Base-by-base conservation (phyloP, 2,888 invertebrate species). In the Drosophila stalkeri region DNA sequence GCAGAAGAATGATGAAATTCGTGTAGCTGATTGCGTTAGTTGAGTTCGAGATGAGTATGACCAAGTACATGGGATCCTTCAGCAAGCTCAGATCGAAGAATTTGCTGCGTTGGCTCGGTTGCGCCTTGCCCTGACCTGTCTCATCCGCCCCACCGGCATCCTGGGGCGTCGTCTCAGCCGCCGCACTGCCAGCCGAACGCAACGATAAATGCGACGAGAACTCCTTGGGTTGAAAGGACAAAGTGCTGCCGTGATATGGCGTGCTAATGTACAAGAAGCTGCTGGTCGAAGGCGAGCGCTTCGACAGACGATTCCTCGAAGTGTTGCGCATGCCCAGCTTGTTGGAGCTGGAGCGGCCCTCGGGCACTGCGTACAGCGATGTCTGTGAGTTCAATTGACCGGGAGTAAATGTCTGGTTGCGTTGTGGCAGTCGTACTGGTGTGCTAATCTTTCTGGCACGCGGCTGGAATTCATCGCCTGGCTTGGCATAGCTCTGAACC, bases 11-110 rank as follows among this genome's bases (percentile, higher is more conserved):
- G 2, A 97, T 96, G 81, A 97, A 97, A 90, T 97, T 97, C 0
- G 97, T 97, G 85, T 97, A 97, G 70, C 97, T 96, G 57, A 97
- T 96, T 0, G 97, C 97, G 75, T 96, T 97, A 0, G 97, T 97
- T 51, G 96, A 97, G 86, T 97, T 97, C 0, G 97, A 97, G 86
- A 97, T 95, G 23, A 97, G 91, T 69, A 97, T 97, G 0, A 97
- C 95, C 64, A 97, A 93, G 89, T 97, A 97, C 56, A 97, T 94
- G 0, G 97, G 97, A 90, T 97, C 97, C 91, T 94, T 96, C 0
- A 97, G 91, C 0, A 97, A 92, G 27, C 95, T 94, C 0, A 96
- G 86, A 88, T 97, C 97, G 85, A 97, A 96, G 85, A 97, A 96
- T 91, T 95, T 96, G 46, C 86, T 79, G 46, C 91, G 82, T 62